These are phyloP conservation scores for Rhinophrynus dorsalis DNA, from an alignment of 2,797 vertebrate species.

Conservation along the genomic window DNA sequence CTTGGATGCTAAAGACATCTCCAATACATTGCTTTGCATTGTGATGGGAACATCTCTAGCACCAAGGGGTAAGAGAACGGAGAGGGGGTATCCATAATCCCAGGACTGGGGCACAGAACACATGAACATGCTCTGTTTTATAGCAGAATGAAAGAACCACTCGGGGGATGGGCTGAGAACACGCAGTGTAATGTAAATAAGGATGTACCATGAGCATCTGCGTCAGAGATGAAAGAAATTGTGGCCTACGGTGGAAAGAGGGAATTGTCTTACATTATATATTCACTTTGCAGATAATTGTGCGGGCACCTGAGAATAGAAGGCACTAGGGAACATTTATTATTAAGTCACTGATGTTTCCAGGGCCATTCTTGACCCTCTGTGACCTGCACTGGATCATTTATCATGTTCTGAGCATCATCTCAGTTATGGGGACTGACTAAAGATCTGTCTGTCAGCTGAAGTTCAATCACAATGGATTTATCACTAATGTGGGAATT, in stretches of 20 bases:
- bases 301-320: slow-evolving; percentile 16
- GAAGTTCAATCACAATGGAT: no score
- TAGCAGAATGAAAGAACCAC: slow-evolving; percentile 36
- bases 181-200: slow-evolving; percentile 40
- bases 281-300: slow-evolving; percentile 39
- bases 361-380: no score
- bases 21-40: no score
- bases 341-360: no score
- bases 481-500: no score
- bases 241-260: slow-evolving; percentile 36
- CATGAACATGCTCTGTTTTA: slow-evolving; percentile 34
- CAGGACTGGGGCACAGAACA: slow-evolving; percentile 29
- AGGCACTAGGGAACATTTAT: background rate
- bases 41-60: no score
- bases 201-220: slow-evolving; percentile 35
- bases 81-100: slow-evolving; percentile 25
- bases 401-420: no score
- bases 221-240: slow-evolving; percentile 40
- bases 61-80: no score
- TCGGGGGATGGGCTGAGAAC: slow-evolving; percentile 27
- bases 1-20: no score
- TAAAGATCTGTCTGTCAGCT: no score
- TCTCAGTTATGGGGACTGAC: no score
- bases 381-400: no score
- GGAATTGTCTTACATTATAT: slow-evolving; percentile 31